Conservation (phyloP, 2,113 vertebrate species). For the Pelobates fuscus region DNA sequence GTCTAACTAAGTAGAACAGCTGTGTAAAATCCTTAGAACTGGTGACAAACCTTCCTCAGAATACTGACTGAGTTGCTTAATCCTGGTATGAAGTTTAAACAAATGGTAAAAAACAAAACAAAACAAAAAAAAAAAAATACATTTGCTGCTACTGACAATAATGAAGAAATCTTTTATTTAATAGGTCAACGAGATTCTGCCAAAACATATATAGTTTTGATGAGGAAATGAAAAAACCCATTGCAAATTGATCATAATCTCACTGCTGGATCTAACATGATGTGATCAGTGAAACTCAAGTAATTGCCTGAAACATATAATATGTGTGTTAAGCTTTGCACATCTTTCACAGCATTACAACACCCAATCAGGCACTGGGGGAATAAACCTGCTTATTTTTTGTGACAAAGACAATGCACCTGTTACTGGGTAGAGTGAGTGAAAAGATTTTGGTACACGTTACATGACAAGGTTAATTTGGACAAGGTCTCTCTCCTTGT, state of each 20-base stretch:
- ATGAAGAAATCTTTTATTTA: too few species aligned
- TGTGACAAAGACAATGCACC: background rate
- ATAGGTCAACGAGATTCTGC: too few species aligned
- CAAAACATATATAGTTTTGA: too few species aligned
- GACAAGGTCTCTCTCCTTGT: background rate
- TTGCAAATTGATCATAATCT: too few species aligned
- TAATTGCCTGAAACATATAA: constrained; percentile 14
- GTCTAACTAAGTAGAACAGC: constrained; percentile 23
- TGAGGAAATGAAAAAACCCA: too few species aligned
- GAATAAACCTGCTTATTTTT: background rate
- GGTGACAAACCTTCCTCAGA: constrained; percentile 17
- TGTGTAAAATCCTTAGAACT: constrained; percentile 28
- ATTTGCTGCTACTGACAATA: constrained; percentile 8
- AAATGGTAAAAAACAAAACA: too few species aligned
- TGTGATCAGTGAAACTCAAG: constrained; percentile 14
- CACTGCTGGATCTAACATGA: too few species aligned
- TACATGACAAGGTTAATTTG: background rate
- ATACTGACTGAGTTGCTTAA: background rate
- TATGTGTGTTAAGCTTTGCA: background rate
- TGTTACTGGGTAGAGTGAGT: constrained; percentile 1
- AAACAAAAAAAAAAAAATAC: constrained; percentile 22
- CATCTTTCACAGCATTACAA: constrained; percentile 4
- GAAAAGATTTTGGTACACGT: background rate
- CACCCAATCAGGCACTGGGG: background rate
- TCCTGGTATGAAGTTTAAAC: too few species aligned